These are phyloP conservation scores for Bombus vancouverensis DNA, from an alignment of 1,140 invertebrate species.

Conservation along the genomic window DNA sequence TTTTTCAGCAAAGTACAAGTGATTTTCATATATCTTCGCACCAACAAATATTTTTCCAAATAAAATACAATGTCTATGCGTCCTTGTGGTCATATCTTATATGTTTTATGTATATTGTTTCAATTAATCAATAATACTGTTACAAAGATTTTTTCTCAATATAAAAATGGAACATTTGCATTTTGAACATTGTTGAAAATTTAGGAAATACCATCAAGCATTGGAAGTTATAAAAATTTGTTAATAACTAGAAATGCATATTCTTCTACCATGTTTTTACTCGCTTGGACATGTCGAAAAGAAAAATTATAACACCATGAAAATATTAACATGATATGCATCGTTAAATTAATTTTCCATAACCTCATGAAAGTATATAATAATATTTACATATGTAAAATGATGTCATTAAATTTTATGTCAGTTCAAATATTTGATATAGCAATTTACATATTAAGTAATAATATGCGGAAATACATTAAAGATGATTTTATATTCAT, in stretches of 20 bases:
- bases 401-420: not conserved
- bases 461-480: slow-evolving; percentile 18
- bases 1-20: slow-evolving; percentile 71
- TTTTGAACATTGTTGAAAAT: not conserved
- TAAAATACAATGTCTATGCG: slow-evolving; percentile 65
- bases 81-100: slow-evolving; percentile 47
- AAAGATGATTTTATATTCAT: slow-evolving; percentile 20
- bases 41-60: slow-evolving; percentile 66
- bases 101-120: slow-evolving; percentile 41
- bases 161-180: slow-evolving; percentile 34
- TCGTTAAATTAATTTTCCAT: slow-evolving; percentile 5
- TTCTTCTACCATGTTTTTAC: slow-evolving; percentile 8
- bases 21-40: slow-evolving; percentile 67
- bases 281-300: slow-evolving; percentile 46
- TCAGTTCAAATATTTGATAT: slow-evolving; percentile 15
- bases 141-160: slow-evolving; percentile 36
- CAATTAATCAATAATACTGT: slow-evolving; percentile 53
- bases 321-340: slow-evolving; percentile 40
- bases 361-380: slow-evolving; percentile 31
- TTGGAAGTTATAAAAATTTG: slow-evolving; percentile 1
- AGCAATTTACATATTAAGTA: slow-evolving; percentile 38
- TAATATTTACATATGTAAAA: slow-evolving; percentile 17
- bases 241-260: slow-evolving; percentile 22
- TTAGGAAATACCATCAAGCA: slow-evolving; percentile 7
- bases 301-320: slow-evolving; percentile 42